These are phyloP conservation scores for Pharmacophagus antenor DNA, from an alignment of 2,888 invertebrate species.

Conservation along the genomic window DNA sequence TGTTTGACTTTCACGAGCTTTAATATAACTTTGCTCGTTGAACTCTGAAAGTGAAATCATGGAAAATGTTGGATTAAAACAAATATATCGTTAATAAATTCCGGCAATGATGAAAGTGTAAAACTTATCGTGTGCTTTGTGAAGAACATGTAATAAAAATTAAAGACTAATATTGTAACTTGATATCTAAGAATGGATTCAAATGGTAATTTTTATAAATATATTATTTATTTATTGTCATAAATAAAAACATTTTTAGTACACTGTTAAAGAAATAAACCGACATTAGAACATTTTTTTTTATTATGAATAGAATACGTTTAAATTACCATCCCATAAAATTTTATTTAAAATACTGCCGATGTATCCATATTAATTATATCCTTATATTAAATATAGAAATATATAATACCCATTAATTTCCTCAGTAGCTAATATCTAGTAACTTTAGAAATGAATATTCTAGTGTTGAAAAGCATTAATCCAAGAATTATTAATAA, in stretches of 20 bases:
- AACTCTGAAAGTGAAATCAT: slow-evolving; percentile 47
- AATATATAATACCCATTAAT: too few species aligned
- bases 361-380: too few species aligned
- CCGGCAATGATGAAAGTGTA: slow-evolving; percentile 47
- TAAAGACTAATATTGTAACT: slow-evolving; percentile 35
- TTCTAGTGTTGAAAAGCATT: too few species aligned
- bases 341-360: too few species aligned
- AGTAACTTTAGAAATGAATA: too few species aligned
- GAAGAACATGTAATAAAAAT: slow-evolving; percentile 48
- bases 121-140: slow-evolving; percentile 60
- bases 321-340: too few species aligned
- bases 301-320: too few species aligned
- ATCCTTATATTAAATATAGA: too few species aligned
- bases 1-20: slow-evolving; percentile 53
- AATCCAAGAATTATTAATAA: too few species aligned
- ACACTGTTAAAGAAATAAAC: not conserved
- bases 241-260: too few species aligned
- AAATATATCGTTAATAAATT: slow-evolving; percentile 50
- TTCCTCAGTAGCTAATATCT: too few species aligned
- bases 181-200: slow-evolving; percentile 19
- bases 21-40: slow-evolving; percentile 49
- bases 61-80: slow-evolving; percentile 45
- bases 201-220: slow-evolving; percentile 7
- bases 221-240: not conserved
- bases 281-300: too few species aligned